Evolutionary conservation across 1,140 invertebrate genomes (phyloP).

Genomic region (Calephelis virginiensis): DNA sequence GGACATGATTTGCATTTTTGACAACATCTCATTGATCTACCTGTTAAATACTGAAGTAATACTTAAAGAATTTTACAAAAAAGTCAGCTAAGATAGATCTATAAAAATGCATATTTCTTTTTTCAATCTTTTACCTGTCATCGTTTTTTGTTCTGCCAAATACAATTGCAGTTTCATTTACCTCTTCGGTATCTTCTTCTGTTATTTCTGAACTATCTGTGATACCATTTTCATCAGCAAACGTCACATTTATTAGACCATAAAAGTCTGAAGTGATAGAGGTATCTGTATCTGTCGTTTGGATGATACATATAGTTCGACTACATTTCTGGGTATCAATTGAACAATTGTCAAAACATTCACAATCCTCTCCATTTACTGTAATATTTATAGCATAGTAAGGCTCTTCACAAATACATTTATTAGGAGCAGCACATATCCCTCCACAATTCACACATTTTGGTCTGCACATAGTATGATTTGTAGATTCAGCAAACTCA

Average conservation of each 20-base stretch:
- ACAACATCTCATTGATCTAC: no score
- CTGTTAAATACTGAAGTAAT: no score
- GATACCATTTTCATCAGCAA: conserved; percentile 6
- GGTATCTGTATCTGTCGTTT: background rate
- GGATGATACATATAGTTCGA: background rate
- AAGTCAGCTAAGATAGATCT: no score
- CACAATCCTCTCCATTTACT: background rate
- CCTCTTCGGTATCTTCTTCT: background rate
- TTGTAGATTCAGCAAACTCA: background rate
- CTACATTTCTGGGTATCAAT: background rate
- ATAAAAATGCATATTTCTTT: background rate
- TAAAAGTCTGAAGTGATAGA: background rate
- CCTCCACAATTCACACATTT: conserved; percentile 20
- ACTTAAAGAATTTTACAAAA: no score
- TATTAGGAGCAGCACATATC: conserved; percentile 12
- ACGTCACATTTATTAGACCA: background rate
- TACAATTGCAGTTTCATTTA: background rate
- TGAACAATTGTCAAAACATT: conserved; percentile 1
- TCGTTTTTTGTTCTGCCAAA: background rate
- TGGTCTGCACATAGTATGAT: conserved; percentile 40
- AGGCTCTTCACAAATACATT: conserved; percentile 23
- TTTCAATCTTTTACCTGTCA: conserved; percentile 3
- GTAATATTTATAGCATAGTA: background rate
- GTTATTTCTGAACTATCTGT: background rate
- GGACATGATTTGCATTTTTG: no score